Conservation (phyloP, 2,113 vertebrate species). For the Eclectus roratus region DNA sequence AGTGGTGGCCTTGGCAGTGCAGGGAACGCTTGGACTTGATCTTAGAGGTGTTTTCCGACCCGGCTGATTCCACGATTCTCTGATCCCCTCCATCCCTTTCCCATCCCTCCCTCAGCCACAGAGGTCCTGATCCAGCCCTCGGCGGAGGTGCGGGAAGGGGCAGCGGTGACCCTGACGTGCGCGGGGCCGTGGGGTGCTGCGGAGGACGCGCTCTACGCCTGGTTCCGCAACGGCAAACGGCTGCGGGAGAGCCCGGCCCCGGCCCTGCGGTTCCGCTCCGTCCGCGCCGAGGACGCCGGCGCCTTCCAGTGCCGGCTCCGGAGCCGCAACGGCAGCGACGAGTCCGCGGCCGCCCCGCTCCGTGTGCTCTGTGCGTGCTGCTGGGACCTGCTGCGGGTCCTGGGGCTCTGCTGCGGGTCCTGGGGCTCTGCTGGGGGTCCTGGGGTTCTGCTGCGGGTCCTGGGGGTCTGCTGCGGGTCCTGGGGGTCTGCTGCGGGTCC, state of each 20-base stretch:
- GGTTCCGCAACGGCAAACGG: conserved; percentile 62
- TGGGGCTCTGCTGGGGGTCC: too few species aligned
- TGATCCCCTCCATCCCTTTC: neutral
- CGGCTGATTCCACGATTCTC: too few species aligned
- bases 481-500: too few species aligned
- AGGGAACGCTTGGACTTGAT: neutral
- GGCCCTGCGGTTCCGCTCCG: neutral
- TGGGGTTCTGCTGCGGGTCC: too few species aligned
- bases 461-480: accelerated
- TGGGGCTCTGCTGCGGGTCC: too few species aligned
- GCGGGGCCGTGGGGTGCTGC: neutral
- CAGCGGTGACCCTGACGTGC: conserved; percentile 65
- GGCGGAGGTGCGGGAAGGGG: conserved; percentile 57
- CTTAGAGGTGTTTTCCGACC: neutral
- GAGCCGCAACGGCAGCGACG: neutral
- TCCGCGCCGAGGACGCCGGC: conserved; percentile 10
- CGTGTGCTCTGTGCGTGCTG: conserved; percentile 64
- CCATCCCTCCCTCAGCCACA: neutral
- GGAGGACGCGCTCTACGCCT: conserved; percentile 24
- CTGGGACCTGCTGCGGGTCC: too few species aligned
- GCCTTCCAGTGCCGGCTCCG: conserved; percentile 64
- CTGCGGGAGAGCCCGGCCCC: neutral
- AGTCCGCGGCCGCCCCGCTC: neutral
- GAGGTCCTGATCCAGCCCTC: conserved; percentile 65
- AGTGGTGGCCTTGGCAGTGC: neutral